Base-by-base conservation (phyloP, 2,888 invertebrate genomes). In the Zaprionus bogoriensis region DNA sequence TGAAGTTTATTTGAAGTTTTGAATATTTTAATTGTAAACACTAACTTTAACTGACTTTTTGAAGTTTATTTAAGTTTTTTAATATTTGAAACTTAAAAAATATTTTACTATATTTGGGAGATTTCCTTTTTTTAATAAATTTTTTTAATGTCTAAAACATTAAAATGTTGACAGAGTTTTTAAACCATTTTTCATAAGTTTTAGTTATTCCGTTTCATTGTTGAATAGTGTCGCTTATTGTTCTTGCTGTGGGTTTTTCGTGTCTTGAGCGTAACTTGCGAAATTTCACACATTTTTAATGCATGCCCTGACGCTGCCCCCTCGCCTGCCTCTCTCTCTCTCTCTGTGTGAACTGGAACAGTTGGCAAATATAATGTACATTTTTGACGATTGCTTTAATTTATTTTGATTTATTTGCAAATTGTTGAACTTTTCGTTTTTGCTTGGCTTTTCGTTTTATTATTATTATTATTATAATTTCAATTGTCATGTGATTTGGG, bases 211-310 rank as follows among this genome's bases (percentile, higher is more conserved):
- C 4, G 3, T 32, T 32, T 17, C 44, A 28, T 20, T 51, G 63
- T 30, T 55, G 54, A 9, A 14, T 42, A 59, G 74, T 62, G 62
- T 60, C n/a, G 20, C 9, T 57, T 47, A 44, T 59, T 80, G 47
- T 57, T 46, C 50, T 57, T 27, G 36, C 61, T 45, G 9, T 48
- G 59, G 22, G 50, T 47, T 22, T 45, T 48, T 32, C 59, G 20
- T 3, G 6, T 12, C 38, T 61, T 20, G 41, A 38, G 9, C n/a
- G 42, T 4, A 62, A 74, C 47, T 66, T 80, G 80, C 64, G 62
- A 83, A 69, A 86, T 74, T 80, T 86, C 87, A 81, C 80, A 81
- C 87, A 67, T 83, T 70, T 57, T 39, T 22, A 46, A 28, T 39
- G 52, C 41, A 25, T 20, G 4, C 23, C 1, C 10, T n/a, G n/a